Conservation (phyloP, 2,888 invertebrate species). For the Macropis europaea region DNA sequence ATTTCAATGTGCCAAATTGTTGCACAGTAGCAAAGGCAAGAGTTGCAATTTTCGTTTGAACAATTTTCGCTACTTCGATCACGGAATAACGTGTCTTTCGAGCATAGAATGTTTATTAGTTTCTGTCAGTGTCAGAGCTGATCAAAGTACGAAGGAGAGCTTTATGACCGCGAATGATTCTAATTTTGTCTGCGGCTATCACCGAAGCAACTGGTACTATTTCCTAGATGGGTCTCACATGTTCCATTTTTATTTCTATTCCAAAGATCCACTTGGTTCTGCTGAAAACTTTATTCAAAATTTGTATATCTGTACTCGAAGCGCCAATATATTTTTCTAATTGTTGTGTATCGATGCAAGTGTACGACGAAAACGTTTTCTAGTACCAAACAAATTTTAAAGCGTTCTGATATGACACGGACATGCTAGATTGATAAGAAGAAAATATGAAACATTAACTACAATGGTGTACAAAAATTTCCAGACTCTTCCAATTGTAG, state of each 20-base stretch:
- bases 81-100: slow-evolving; percentile 15
- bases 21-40: too few species aligned
- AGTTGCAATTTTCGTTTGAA: too few species aligned
- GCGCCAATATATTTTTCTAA: neutral
- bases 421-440: too few species aligned
- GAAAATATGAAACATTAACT: too few species aligned
- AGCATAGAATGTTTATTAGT: slow-evolving; percentile 21
- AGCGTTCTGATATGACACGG: too few species aligned
- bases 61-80: slow-evolving; percentile 3
- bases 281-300: neutral
- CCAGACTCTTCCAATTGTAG: too few species aligned
- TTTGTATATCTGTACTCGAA: too few species aligned
- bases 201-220: neutral
- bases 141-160: slow-evolving; percentile 20
- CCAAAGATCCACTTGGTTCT: slow-evolving; percentile 3
- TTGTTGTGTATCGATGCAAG: too few species aligned
- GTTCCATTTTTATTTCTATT: slow-evolving; percentile 17
- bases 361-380: too few species aligned
- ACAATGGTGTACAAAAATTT: too few species aligned
- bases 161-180: slow-evolving; percentile 25
- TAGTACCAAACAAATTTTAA: too few species aligned
- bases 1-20: too few species aligned
- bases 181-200: slow-evolving; percentile 26
- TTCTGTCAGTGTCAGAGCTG: neutral
- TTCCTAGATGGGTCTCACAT: slow-evolving; percentile 1